Evolutionary conservation across 2,797 vertebrate genomes (phyloP), one percentile per base, ranked within the genome.

Genomic region (Sparus aurata): DNA sequence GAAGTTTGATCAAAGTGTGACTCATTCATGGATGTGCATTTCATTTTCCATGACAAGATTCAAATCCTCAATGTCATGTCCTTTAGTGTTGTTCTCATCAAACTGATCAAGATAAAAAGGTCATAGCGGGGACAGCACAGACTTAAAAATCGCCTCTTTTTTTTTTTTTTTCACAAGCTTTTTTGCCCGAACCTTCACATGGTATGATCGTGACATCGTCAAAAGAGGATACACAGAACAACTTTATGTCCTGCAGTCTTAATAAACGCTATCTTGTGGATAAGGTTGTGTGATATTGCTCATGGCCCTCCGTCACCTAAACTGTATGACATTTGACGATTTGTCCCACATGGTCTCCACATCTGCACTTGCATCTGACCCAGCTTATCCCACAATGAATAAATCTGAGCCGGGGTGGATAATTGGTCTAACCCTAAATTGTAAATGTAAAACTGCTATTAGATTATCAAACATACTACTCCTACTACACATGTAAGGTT

Each of bases 71-170:
- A 49, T 10, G 52, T 30, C 0, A 73, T 54, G 18, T 27, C 16
- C n/a, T 46, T 46, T 43, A 66, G 8, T 46, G 68, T 10, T 47
- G 9, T 13, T 15, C 23, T 22, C 22, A 11, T 12, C 22, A 68
- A 66, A 47, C 54, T 69, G 38, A 69, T 54, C n/a, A 41, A 18
- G 17, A 57, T 49, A 7, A 66, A 53, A 69, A 45, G 49, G 27
- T 62, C 69, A 53, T 1, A n/a, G 59, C 22, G 34, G 1, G 45
- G 11, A 38, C 59, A 54, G n/a, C 63, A 5, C 0, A 38, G 52
- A 64, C 58, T 46, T 27, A 50, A 53, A 30, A 30, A 45, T 69
- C 22, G 59, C 27, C n/a, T 47, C n/a, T 43, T 23, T 13, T 15
- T 16, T 3, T 23, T 3, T 23, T 18, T 23, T 7, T 7, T 54